Evolutionary conservation across 1,140 invertebrate species (phyloP).

Genomic region (Protaetia brevitarsis): DNA sequence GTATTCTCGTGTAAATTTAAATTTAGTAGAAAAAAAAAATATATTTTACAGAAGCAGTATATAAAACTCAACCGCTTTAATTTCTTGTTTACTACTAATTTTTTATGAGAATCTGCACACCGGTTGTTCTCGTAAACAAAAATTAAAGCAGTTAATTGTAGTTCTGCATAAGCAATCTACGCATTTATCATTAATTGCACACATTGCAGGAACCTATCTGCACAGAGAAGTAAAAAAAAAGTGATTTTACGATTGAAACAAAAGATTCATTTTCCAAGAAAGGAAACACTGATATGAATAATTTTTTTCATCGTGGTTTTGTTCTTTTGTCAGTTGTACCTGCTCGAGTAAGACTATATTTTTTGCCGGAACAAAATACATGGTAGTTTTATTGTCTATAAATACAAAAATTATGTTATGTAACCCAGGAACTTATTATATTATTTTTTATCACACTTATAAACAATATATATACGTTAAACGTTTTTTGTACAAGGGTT

Average conservation of each 20-base stretch:
- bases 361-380: too few relatives aligned
- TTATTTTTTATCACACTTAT: conserved; percentile 6
- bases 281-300: background rate
- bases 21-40: conserved; percentile 46
- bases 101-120: background rate
- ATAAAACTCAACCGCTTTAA: conserved; percentile 24
- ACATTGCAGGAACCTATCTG: conserved; percentile 38
- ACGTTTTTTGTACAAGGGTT: conserved; percentile 15
- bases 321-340: background rate
- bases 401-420: background rate
- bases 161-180: conserved; percentile 42
- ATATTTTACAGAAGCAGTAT: conserved; percentile 43
- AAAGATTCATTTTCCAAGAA: too few relatives aligned
- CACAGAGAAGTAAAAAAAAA: conserved; percentile 26
- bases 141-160: conserved; percentile 32
- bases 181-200: conserved; percentile 39
- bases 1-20: conserved; percentile 44
- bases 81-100: background rate
- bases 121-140: background rate
- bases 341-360: background rate
- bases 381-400: conserved; percentile 18
- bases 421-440: conserved; percentile 19
- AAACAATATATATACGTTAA: background rate
- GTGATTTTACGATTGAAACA: background rate
- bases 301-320: conserved; percentile 14